Base-by-base conservation (phyloP, 2,888 invertebrate genomes). In the Apomyelois bistriatella region DNA sequence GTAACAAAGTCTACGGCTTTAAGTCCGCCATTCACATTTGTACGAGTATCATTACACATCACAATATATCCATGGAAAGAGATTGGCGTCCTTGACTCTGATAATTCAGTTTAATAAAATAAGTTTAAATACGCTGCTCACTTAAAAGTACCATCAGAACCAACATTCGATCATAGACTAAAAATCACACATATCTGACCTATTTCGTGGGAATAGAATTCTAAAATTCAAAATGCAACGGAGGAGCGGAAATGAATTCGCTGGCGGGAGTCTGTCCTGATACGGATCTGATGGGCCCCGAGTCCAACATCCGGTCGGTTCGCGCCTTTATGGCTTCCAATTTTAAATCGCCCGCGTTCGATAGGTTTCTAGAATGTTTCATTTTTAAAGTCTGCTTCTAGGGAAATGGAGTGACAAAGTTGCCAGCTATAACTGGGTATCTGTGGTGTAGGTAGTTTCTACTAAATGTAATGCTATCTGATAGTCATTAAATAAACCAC, bases 191-290 rank as follows among this genome's bases (percentile, higher is more conserved):
- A 59, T 57, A 70, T 70, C 69, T 79, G 78, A 76, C 77, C 79
- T 65, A 74, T 70, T 76, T 77, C 71, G 58, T 58, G 57, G 66
- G 74, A 78, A 77, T 75, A 69, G 71, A 72, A 82, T 80, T 82
- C 82, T 76, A 72, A 82, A 84, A 85, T 83, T 83, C 84, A 82
- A 84, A 85, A 85, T 83, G 84, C 85, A 83, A 78, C 83, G 71
- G 74, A 77, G 76, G 68, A 80, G 76, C 85, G 87, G 88, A 88
- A 88, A 88, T 88, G 87, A 88, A 88, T 84, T 79, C 83, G 81
- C 76, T 79, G 77, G 83, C 81, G 79, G 78, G 74, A 82, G 79
- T 79, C 82, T 79, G 78, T 77, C 74, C 72, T 81, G 88, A 88
- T 88, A 88, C 74, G 73, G 87, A 88, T 88, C 88, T 85, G 86